These are phyloP conservation scores for Hozukius guyotensis DNA, from an alignment of 2,797 vertebrate genomes.

Conservation along the genomic window DNA sequence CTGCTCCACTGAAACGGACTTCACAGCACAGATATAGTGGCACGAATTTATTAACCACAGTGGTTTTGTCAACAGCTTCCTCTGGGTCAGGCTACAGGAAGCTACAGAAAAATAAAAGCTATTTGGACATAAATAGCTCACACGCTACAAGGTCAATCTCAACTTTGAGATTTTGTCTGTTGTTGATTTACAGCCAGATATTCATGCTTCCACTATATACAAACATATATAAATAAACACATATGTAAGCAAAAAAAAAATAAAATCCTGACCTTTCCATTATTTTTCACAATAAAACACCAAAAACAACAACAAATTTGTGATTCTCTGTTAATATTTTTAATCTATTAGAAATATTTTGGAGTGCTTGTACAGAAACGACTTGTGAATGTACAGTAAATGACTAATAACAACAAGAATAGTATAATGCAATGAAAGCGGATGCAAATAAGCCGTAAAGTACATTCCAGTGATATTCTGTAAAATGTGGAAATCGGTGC, in stretches of 20 bases:
- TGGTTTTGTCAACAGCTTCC: neutral
- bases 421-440: neutral
- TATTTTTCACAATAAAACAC: neutral
- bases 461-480: neutral
- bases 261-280: neutral
- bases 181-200: neutral
- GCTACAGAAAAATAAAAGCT: neutral
- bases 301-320: too few species aligned
- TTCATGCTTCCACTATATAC: neutral
- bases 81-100: neutral
- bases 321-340: too few species aligned
- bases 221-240: neutral
- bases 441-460: neutral
- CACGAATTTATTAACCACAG: neutral
- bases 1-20: neutral
- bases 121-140: neutral
- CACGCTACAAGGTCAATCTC: neutral
- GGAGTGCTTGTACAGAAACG: neutral
- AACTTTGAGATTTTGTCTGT: neutral
- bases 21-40: neutral
- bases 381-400: too few species aligned
- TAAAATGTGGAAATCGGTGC: neutral
- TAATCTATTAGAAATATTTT: neutral
- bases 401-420: neutral
- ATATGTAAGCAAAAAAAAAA: too few species aligned